Base-by-base conservation (phyloP, 2,113 vertebrate genomes). In the Arenaria interpres region DNA sequence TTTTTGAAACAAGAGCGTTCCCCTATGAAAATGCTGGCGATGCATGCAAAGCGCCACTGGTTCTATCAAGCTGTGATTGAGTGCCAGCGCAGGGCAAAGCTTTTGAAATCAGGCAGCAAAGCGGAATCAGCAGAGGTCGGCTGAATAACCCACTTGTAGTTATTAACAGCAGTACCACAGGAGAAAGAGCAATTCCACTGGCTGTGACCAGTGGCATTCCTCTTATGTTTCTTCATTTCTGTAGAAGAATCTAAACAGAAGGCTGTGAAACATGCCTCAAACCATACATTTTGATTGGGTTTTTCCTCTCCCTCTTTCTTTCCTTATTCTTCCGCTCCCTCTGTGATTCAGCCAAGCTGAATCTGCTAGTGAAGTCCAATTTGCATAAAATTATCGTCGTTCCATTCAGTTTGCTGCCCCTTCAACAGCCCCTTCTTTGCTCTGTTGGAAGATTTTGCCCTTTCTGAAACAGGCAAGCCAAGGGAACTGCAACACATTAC, bases 81-180 rank as follows among this genome's bases (percentile, higher is more conserved):
- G 96, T 93, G 95, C 83, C 94, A 93, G 93, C 12, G 3, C 66
- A 88, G 96, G 94, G 96, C 91, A 93, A 72, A 95, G 93, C 97
- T 97, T 90, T 97, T 95, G 93, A 97, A 98, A 97, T 91, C 93
- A 98, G 96, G 95, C 97, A 98, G 97, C 97, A 97, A 97, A 97
- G 93, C 96, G 60, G 91, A 98, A 98, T 95, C 95, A 96, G 96
- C 97, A 97, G 94, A 98, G 97, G 97, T 96, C 45, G 18, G 94
- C 95, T 97, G 94, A 96, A 95, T 97, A 97, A 97, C 96, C 96
- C 97, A 96, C 96, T 98, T 95, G 97, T 83, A 96, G 95, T 94
- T 91, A 95, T 96, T 97, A 98, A 94, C 95, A 96, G 96, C 97
- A 95, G 95, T 91, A 84, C 56, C 89, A 80, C 57, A 96, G 88